phyloP scores from a whole-genome alignment of 2,888 invertebrate genomes.

The Elysia crispata region DNA sequence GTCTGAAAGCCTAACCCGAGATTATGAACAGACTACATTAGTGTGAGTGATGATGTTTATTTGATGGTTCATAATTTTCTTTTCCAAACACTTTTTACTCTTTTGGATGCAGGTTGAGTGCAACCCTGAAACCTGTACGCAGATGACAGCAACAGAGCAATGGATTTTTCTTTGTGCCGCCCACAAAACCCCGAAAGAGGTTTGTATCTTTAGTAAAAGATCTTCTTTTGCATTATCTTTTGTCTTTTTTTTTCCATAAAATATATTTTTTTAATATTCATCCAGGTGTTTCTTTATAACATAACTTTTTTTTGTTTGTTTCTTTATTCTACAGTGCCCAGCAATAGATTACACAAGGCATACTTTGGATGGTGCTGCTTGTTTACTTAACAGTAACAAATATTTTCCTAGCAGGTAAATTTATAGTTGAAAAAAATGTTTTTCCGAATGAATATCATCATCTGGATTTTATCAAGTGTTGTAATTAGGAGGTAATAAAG shows the following conservation, averaged over 20 bases:
- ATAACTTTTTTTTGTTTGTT: neutral
- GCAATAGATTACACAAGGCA: constrained; percentile 99
- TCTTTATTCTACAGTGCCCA: constrained; percentile 83
- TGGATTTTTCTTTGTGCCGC: constrained; percentile 99
- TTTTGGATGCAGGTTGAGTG: constrained; percentile 85
- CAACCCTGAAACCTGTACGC: constrained; percentile 96
- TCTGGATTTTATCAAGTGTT: too few relatives aligned
- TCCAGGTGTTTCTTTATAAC: too few relatives aligned
- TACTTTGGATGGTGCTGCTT: constrained; percentile 98
- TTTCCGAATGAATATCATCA: too few relatives aligned
- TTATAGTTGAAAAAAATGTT: too few relatives aligned
- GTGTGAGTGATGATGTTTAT: too few relatives aligned
- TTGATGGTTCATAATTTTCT: too few relatives aligned
- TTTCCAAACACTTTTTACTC: too few relatives aligned
- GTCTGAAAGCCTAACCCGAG: too few relatives aligned
- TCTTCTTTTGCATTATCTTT: neutral
- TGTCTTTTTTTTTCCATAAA: neutral
- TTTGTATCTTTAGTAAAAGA: constrained; percentile 51
- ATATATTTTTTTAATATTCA: neutral
- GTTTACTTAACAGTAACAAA: constrained; percentile 98
- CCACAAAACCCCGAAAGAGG: constrained; percentile 99
- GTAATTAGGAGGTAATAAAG: too few relatives aligned
- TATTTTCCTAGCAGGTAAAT: constrained; percentile 94
- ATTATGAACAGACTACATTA: too few relatives aligned
- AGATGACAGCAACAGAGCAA: constrained; percentile 99